phyloP scores from a whole-genome alignment of 1,140 invertebrate genomes.

The Coenobita brevimanus region DNA sequence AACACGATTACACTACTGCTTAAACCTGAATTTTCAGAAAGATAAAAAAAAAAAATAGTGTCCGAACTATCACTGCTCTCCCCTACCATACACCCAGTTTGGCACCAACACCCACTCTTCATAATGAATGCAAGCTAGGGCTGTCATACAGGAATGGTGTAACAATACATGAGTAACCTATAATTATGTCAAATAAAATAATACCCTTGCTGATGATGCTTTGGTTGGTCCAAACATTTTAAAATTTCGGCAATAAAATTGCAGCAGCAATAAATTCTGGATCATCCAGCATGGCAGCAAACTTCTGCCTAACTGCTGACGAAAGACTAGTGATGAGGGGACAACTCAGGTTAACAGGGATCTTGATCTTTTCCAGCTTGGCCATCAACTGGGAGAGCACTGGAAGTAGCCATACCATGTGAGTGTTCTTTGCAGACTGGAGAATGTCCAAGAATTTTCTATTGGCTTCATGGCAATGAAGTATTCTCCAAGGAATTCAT shows the following conservation, averaged over 20 bases:
- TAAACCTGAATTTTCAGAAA: no score
- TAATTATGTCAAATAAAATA: no score
- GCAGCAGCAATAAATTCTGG: constrained; percentile 9
- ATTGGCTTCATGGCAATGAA: constrained; percentile 2
- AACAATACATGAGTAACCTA: no score
- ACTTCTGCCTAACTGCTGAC: not conserved
- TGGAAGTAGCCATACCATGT: constrained; percentile 11
- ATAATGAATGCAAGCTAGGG: no score
- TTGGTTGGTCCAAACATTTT: constrained; percentile 1
- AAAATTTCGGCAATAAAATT: constrained; percentile 11
- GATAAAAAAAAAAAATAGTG: no score
- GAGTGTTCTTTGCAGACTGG: constrained; percentile 4
- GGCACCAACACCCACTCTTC: no score
- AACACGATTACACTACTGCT: no score
- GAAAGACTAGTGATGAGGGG: not conserved
- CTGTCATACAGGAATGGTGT: no score
- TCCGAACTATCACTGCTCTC: no score
- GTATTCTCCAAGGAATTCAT: not conserved
- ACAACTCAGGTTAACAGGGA: not conserved
- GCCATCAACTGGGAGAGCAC: not conserved
- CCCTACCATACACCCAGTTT: no score
- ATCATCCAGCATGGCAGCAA: constrained; percentile 24
- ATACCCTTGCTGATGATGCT: not conserved
- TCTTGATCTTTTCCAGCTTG: constrained; percentile 7
- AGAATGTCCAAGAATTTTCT: constrained; percentile 7